These are phyloP conservation scores for Cladopsammia gracilis DNA, from an alignment of 64 coral and sea anemone species.

Conservation along the genomic window DNA sequence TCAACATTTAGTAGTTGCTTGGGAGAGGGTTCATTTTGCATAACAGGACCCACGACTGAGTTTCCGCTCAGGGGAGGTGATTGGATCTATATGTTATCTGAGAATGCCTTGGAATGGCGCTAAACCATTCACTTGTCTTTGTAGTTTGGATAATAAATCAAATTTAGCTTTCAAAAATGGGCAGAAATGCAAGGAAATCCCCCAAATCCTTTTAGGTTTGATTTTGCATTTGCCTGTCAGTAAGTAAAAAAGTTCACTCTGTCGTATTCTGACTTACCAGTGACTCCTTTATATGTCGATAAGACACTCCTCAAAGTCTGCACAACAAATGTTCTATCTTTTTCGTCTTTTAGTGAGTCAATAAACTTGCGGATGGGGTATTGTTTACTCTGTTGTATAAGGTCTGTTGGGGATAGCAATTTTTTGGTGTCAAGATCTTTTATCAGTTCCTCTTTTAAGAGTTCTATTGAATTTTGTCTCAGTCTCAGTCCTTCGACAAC, in stretches of 20 bases:
- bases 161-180: no score
- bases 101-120: no score
- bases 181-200: no score
- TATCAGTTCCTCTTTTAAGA: background rate
- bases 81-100: no score
- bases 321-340: background rate
- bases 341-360: background rate
- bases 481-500: background rate
- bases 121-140: no score
- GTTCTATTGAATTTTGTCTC: background rate
- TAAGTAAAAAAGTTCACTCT: background rate
- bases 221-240: no score
- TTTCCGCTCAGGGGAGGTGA: no score
- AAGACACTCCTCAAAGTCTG: background rate
- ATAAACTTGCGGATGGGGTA: conserved; percentile 5
- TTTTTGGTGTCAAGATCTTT: background rate
- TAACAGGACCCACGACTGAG: no score
- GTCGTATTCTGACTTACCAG: conserved; percentile 26
- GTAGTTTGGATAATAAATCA: no score
- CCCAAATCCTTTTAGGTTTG: no score
- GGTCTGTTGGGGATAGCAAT: background rate
- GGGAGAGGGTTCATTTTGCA: no score
- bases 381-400: background rate
- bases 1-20: no score
- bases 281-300: conserved; percentile 34